These are phyloP conservation scores for Diplodus puntazzo DNA, from an alignment of 2,797 vertebrate genomes.

Conservation along the genomic window DNA sequence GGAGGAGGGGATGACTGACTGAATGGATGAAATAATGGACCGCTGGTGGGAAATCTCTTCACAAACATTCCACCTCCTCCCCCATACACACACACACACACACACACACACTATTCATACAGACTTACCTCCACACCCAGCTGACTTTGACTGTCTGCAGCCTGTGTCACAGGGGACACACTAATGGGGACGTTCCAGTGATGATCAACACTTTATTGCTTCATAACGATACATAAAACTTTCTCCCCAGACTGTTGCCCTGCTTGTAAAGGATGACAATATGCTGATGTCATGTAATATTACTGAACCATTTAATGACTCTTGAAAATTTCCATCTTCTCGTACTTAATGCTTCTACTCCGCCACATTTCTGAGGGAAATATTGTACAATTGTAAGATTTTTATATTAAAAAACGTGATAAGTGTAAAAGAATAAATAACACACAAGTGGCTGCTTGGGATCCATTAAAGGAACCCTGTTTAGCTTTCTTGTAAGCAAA, in stretches of 20 bases:
- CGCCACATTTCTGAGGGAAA: too few relatives aligned
- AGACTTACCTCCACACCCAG: slow-evolving; percentile 29
- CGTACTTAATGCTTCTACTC: too few relatives aligned
- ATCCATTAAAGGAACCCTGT: neutral
- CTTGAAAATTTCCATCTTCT: too few relatives aligned
- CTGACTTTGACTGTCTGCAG: slow-evolving; percentile 66
- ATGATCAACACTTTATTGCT: slow-evolving; percentile 39
- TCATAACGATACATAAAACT: slow-evolving; percentile 24
- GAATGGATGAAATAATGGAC: slow-evolving; percentile 55
- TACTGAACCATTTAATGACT: too few relatives aligned
- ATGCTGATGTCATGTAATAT: neutral
- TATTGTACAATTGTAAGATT: neutral
- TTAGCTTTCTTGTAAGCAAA: neutral
- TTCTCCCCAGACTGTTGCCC: slow-evolving; percentile 29
- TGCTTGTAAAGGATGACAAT: neutral
- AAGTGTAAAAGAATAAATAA: too few relatives aligned
- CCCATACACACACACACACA: slow-evolving; percentile 28
- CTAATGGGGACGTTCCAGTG: slow-evolving; percentile 67
- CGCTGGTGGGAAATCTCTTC: slow-evolving; percentile 67
- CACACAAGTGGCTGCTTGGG: too few relatives aligned
- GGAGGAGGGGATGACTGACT: slow-evolving; percentile 14
- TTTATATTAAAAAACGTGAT: neutral
- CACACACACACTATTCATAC: slow-evolving; percentile 44
- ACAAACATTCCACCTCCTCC: slow-evolving; percentile 36
- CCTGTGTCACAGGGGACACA: slow-evolving; percentile 31